Evolutionary conservation across 2,797 vertebrate species (phyloP), one percentile per base, ranked within the genome.

Genomic region (Coregonus sp.): DNA sequence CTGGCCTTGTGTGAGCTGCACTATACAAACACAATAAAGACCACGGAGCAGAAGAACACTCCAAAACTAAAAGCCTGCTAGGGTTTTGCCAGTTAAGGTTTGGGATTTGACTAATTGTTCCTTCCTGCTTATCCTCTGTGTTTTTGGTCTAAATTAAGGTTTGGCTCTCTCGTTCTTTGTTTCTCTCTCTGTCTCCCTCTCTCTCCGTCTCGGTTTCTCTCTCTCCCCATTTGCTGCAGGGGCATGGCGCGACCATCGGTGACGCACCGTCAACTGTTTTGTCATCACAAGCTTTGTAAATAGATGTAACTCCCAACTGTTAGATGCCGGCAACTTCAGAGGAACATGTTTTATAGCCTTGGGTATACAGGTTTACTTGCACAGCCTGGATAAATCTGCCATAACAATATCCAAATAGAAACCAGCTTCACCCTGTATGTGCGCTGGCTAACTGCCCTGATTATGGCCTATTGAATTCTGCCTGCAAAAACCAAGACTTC

Each of bases 251-350:
- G 11, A 25, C 6, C 2, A 77, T 83, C 77, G 74, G 78, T 83
- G 75, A 82, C 1, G 73, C 81, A 78, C 66, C 79, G 7, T 73
- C 37, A 5, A 81, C 72, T 73, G 70, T 83, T 84, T 73, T 73
- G 71, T 81, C 81, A 77, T 63, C 75, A 31, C 29, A 73, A 25
- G 76, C 80, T 79, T 86, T 85, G 66, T 47, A 47, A 33, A 47
- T 47, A 47, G 40, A 47, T 47, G 9, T 9, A 47, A 80, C 71
- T 72, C 37, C 0, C 31, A 69, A 70, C 65, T 56, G 71, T 74
- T 76, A 1, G 73, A 85, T 78, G 80, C 80, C 82, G n/a, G 33
- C 51, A 18, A 56, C 11, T 33, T 33, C 72, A 6, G 51, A 9
- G 75, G 70, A 67, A 86, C 73, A 29, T 7, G 76, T 54, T 72